Conservation (phyloP, 2,113 vertebrate species). For the Polypterus bichir region DNA sequence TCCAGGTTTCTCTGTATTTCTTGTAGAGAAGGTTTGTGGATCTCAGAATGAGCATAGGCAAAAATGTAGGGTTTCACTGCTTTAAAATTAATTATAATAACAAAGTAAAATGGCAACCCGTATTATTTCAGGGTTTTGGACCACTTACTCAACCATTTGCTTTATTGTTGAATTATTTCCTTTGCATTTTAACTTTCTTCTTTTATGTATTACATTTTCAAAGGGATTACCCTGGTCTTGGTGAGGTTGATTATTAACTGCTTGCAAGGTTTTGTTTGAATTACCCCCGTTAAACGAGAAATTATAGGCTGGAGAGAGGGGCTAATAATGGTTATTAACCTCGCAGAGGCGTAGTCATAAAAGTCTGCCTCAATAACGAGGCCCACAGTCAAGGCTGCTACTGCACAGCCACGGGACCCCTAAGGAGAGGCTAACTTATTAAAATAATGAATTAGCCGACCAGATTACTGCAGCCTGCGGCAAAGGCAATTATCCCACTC, state of each 20-base stretch:
- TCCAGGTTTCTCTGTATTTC: too few species aligned
- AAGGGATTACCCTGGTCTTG: constrained; percentile 52
- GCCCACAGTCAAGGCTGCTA: constrained; percentile 56
- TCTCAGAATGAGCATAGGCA: too few species aligned
- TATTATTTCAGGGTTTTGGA: too few species aligned
- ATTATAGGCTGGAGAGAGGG: constrained; percentile 61
- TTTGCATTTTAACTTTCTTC: not conserved
- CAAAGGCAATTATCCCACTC: constrained; percentile 72
- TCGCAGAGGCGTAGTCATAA: constrained; percentile 51
- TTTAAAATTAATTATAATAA: too few species aligned
- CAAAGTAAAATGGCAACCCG: too few species aligned
- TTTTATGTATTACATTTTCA: constrained; percentile 21
- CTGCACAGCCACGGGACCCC: constrained; percentile 50
- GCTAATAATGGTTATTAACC: constrained; percentile 73
- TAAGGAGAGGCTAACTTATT: constrained; percentile 73
- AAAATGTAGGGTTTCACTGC: too few species aligned
- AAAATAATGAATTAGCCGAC: constrained; percentile 76
- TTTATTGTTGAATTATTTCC: too few species aligned
- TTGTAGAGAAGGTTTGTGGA: too few species aligned
- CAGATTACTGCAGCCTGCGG: constrained; percentile 73
- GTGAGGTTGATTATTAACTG: constrained; percentile 54
- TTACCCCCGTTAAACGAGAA: constrained; percentile 62
- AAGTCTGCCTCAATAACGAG: constrained; percentile 55
- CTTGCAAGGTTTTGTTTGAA: constrained; percentile 56
- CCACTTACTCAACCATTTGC: too few species aligned